Base-by-base conservation (phyloP, 2,888 invertebrate species). In the Macaria notata region DNA sequence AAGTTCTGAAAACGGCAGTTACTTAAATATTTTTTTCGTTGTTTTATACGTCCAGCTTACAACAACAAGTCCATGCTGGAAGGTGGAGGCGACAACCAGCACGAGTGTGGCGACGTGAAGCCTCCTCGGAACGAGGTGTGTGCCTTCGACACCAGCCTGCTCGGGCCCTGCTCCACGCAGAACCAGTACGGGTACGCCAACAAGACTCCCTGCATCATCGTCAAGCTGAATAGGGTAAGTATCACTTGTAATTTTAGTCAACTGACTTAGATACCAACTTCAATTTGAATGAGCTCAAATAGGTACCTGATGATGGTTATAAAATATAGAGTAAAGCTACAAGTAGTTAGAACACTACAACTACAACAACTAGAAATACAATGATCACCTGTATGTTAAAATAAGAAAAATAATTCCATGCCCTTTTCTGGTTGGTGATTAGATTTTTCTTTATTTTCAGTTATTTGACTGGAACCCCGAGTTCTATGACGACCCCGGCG, bases 381-480 rank as follows among this genome's bases (percentile, higher is more conserved):
- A 19, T 19, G 19, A 19, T 1, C 2, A 19, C 19, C 19, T 19
- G 19, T 19, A 19, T 19, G 19, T 1, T 19, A 19, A 19, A 19
- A 19, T 19, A 19, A 19, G 19, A 19, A 19, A 19, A 19, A 19
- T 1, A 1, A 19, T 1, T 19, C 19, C 1, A 1, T 19, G 19
- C 19, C 19, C 19, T 19, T 19, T 19, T 19, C 19, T 19, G 19
- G 19, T 19, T 19, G 19, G 19, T 19, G 19, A 19, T 2, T 19
- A 19, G 19, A 19, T 2, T 19, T 19, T 19, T 19, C 19, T 45
- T 54, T 4, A 19, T 56, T 82, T 78, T 3, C 72, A 96, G 94
- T 96, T 98, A 78, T 98, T 95, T 72, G 96, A 95, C 59, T 98
- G 98, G 97, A 91, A 93, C 61, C 98, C 98, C 0, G 94, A 96